Evolutionary conservation across 2,797 vertebrate genomes (phyloP), one percentile per base, ranked within the genome.

Genomic region (Galagoides demidoff): DNA sequence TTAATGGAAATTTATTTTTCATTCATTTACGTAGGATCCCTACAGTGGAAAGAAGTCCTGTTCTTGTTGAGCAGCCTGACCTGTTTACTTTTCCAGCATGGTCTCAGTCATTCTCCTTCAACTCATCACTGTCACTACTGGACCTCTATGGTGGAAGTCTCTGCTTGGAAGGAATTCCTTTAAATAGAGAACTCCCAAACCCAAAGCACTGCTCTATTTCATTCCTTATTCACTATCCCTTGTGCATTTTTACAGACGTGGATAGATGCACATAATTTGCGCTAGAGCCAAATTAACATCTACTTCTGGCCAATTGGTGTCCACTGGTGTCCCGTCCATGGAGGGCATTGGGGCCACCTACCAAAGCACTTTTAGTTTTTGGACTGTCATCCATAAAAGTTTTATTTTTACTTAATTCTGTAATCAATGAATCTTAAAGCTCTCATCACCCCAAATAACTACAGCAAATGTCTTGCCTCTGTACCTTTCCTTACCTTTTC

Each of bases 1-100:
- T 91, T 94, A 96, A 31, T 57, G 73, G 10, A 93, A 64, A 96
- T 93, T 96, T 92, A 43, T 88, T 52, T 94, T 27, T 87, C 29
- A 31, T 43, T 12, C 45, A 84, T 89, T 74, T 71, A 74, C 84
- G 95, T 52, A 8, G 1, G 52, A 37, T 96, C 92, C 70, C 73
- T 61, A 5, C n/a, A 89, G 63, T 85, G 49, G 34, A 64, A 93
- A 85, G 82, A 96, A 94, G 49, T 61, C 59, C 71, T 76, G 76
- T 31, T 87, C 66, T 25, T 86, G 0, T 84, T 23, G 73, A 71
- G 52, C 16, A 39, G 74, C 23, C 78, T 66, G 77, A 71, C 34
- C 4, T 64, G 63, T 81, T 89, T 84, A 61, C 61, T 52, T 84
- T 84, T 63, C 20, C 22, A 90, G 61, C 19, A 4, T 84, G 83